Evolutionary conservation across 2,797 vertebrate species (phyloP).

Genomic region (Pelodytes ibericus): DNA sequence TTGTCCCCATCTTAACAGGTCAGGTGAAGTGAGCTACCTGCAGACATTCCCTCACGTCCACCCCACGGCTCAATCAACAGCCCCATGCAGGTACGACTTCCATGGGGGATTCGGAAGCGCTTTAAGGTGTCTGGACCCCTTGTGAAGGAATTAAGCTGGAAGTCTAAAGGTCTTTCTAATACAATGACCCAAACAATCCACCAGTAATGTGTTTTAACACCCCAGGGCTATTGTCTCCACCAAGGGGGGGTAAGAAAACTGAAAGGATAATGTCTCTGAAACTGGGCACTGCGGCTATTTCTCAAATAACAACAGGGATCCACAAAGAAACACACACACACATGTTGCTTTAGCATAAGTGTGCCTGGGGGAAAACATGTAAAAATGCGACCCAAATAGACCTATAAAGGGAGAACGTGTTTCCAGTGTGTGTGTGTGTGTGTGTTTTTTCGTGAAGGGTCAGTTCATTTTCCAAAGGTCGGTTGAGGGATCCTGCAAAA

Average conservation of each 20-base stretch:
- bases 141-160: conserved; percentile 61
- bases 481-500: too few relatives aligned
- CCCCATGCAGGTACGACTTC: conserved; percentile 57
- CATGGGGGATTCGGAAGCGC: conserved; percentile 67
- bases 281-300: conserved; percentile 16
- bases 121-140: conserved; percentile 74
- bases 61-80: conserved; percentile 5
- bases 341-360: not conserved
- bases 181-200: conserved; percentile 64
- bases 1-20: not conserved
- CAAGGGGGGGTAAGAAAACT: not conserved
- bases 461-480: too few relatives aligned
- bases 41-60: not conserved
- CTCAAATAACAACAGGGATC: conserved; percentile 14
- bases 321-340: conserved; percentile 12
- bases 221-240: conserved; percentile 7
- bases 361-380: not conserved
- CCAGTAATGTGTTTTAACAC: conserved; percentile 6
- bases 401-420: not conserved
- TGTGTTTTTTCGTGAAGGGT: not conserved
- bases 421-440: conserved; percentile 21
- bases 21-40: not conserved
- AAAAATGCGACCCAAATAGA: not conserved
- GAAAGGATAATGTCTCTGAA: not conserved
- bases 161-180: conserved; percentile 59